Evolutionary conservation across 2,888 invertebrate genomes (phyloP).

Genomic region (Heliconius ismenius): DNA sequence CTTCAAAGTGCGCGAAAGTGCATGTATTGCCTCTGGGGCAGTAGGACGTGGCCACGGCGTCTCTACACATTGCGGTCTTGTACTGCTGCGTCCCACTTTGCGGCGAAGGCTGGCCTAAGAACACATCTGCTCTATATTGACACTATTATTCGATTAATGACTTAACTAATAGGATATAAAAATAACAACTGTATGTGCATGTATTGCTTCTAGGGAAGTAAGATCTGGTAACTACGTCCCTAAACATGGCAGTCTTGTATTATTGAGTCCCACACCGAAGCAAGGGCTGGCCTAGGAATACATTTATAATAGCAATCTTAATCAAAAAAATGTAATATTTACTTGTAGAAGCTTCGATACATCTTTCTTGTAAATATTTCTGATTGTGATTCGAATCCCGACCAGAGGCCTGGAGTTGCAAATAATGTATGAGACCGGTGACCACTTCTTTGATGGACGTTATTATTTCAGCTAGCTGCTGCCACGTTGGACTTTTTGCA

Average conservation of each 20-base stretch:
- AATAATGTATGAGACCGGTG: constrained; percentile 63
- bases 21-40: constrained; percentile 94
- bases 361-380: constrained; percentile 79
- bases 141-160: neutral
- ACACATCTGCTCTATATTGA: neutral
- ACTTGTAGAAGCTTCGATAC: constrained; percentile 76
- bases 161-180: neutral
- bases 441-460: constrained; percentile 70
- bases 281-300: too few relatives aligned
- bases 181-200: neutral
- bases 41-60: constrained; percentile 88
- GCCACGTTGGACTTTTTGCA: constrained; percentile 67
- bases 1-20: constrained; percentile 95
- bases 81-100: constrained; percentile 83
- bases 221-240: too few relatives aligned
- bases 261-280: too few relatives aligned
- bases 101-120: constrained; percentile 59
- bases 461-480: constrained; percentile 67
- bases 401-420: constrained; percentile 61
- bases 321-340: constrained; percentile 46
- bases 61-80: constrained; percentile 95
- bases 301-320: neutral
- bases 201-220: too few relatives aligned
- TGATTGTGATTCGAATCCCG: constrained; percentile 69
- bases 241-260: too few relatives aligned